Conservation (phyloP, 2,888 invertebrate species). For the Hoplodrina blanda region DNA sequence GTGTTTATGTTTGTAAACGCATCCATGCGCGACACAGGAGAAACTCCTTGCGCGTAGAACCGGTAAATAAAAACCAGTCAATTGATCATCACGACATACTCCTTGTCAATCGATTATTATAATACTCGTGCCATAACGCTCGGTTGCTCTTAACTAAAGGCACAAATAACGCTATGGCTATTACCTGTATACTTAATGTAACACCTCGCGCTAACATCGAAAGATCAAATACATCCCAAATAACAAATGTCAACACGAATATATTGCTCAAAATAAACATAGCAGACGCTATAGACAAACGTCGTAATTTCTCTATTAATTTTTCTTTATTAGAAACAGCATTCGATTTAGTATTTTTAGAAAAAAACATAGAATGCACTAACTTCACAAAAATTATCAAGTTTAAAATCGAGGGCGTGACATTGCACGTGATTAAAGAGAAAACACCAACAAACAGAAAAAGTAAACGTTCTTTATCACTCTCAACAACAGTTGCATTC, state of each 20-base stretch:
- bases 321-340: constrained; percentile 4
- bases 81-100: not conserved
- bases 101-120: constrained; percentile 7
- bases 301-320: constrained; percentile 9
- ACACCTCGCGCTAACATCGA: constrained; percentile 7
- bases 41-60: too few species aligned
- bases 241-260: constrained; percentile 12
- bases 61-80: too few species aligned
- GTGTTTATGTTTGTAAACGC: too few species aligned
- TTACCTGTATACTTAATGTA: constrained; percentile 17
- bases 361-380: constrained; percentile 18
- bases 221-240: constrained; percentile 26
- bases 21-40: too few species aligned
- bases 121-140: constrained; percentile 14
- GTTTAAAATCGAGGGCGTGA: constrained; percentile 20
- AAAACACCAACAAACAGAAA: not conserved
- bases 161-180: constrained; percentile 15
- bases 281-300: constrained; percentile 10
- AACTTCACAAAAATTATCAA: constrained; percentile 11
- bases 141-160: constrained; percentile 29
- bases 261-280: constrained; percentile 34
- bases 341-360: not conserved
- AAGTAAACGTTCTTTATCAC: not conserved
- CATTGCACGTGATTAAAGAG: not conserved
- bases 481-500: not conserved